Base-by-base conservation (phyloP, 2,888 invertebrate species). In the Caenorhabditis virilis region DNA sequence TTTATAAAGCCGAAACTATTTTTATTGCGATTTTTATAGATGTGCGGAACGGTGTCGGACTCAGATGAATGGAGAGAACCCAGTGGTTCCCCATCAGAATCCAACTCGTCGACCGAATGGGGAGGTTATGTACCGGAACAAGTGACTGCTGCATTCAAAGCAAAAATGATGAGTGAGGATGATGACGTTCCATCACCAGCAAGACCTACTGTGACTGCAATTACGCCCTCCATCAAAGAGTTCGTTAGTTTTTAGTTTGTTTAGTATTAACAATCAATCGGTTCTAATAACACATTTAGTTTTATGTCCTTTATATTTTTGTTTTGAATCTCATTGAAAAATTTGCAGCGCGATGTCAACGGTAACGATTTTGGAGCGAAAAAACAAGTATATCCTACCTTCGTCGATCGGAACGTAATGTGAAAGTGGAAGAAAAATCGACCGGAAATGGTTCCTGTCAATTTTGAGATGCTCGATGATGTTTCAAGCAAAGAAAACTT, bases 21-120 rank as follows among this genome's bases (percentile, higher is more conserved):
- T 13, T 15, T 13, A 36, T 36, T 5, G 5, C 5, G n/a, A 23
- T n/a, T 35, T 38, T 52, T 68, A 22, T 47, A 68, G 68, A 59
- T 59, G 57, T 56, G 63, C 62, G 69, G 63, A 54, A 70, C 63
- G 60, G 72, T 67, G 46, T 65, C 69, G 62, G 58, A 52, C 48
- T 58, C 69, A 39, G 65, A 68, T 48, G 67, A 52, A 25, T 71
- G 73, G 74, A 55, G 74, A 45, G 69, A 65, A 46, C 68, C 66
- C 23, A 60, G 66, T 41, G 69, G 72, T 47, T 69, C 71, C 41
- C 70, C 74, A 35, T 72, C 77, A 15, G 72, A 75, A 58, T 68
- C 72, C 36, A 77, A 69, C 33, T 69, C 74, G 33, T 73, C 74
- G 35, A 61, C 72, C 38, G 75, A 76, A 36, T 76, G 75, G 75